Evolutionary conservation across 1,140 invertebrate genomes (phyloP).

Genomic region (Armadillidium nasatum): DNA sequence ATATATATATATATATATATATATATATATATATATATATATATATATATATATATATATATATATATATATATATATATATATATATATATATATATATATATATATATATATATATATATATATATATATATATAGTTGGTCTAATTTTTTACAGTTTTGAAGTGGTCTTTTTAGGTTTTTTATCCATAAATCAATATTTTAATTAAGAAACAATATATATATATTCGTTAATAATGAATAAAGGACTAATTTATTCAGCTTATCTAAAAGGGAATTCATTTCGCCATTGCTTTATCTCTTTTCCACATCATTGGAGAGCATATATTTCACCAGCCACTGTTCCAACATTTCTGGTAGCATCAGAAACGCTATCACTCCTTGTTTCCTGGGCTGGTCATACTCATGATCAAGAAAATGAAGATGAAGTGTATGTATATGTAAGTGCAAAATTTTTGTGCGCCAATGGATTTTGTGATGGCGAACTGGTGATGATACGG

Average conservation of each 20-base stretch:
- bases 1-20: too few relatives aligned
- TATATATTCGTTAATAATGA: not conserved
- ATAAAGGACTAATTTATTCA: conserved; percentile 28
- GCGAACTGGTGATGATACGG: conserved; percentile 30
- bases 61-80: too few relatives aligned
- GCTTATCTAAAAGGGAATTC: conserved; percentile 29
- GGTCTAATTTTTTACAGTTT: too few relatives aligned
- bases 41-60: too few relatives aligned
- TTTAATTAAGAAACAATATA: not conserved
- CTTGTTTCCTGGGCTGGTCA: conserved; percentile 42
- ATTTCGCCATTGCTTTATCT: conserved; percentile 39
- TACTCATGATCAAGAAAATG: conserved; percentile 24
- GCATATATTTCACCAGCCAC: conserved; percentile 16
- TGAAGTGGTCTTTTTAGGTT: too few relatives aligned
- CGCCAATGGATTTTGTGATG: conserved; percentile 29
- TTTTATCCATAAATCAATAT: too few relatives aligned
- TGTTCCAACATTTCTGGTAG: conserved; percentile 30
- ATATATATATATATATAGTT: too few relatives aligned
- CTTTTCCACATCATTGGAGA: conserved; percentile 33
- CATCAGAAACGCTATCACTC: not conserved
- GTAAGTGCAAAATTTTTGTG: conserved; percentile 30
- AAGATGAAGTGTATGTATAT: conserved; percentile 14
- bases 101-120: too few relatives aligned
- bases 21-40: too few relatives aligned
- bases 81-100: too few relatives aligned